phyloP scores from a whole-genome alignment of 2,113 vertebrate genomes.

The Formicarius rufipectus region DNA sequence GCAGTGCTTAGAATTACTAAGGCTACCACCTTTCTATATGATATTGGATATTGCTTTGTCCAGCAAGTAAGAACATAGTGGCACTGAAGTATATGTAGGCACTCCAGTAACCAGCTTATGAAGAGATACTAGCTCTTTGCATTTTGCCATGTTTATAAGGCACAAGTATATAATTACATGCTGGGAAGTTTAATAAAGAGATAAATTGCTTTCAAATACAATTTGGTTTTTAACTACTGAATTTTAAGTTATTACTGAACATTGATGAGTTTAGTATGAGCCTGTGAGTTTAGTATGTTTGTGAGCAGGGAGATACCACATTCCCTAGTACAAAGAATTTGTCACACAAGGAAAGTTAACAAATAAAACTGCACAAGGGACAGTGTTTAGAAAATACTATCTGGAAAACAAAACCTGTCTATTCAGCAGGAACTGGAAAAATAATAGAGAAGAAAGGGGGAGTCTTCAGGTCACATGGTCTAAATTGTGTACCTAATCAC shows the following conservation, averaged over 20 bases:
- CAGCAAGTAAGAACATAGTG: background rate
- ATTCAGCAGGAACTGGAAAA: background rate
- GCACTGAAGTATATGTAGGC: background rate
- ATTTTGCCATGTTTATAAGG: background rate
- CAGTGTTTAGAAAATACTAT: background rate
- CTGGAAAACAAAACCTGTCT: background rate
- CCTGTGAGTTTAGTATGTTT: background rate
- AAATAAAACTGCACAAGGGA: background rate
- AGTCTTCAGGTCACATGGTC: background rate
- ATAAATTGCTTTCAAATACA: background rate
- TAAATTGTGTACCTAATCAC: background rate
- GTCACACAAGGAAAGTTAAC: background rate
- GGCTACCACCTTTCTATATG: background rate
- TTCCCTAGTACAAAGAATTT: background rate
- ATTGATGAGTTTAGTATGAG: background rate
- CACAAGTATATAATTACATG: background rate
- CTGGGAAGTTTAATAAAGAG: constrained; percentile 7
- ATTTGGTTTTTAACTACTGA: background rate
- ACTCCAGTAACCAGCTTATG: background rate
- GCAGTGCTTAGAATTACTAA: background rate
- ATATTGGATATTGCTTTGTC: background rate
- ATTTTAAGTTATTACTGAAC: constrained; percentile 22
- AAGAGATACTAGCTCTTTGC: background rate
- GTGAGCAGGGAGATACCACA: background rate
- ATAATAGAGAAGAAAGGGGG: background rate